Percentiles rank a stretch among this genome's conserved stretches.
Conservation (phyloP, 2,797 vertebrate genomes). For the Microctenopoma stevenorrisi region DNA sequence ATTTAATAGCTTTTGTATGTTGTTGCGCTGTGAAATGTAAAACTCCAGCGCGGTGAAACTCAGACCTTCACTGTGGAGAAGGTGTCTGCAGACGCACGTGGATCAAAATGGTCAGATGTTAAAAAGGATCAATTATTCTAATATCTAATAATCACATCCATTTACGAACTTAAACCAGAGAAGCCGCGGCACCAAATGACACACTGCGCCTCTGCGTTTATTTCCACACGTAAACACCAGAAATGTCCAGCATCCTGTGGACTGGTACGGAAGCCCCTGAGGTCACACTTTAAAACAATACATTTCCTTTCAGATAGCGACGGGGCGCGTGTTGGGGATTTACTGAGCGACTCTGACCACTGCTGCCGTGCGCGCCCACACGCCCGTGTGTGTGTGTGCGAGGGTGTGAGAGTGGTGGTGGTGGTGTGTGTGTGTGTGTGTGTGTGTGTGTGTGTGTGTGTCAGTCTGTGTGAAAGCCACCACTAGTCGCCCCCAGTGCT, state of each 20-base stretch:
- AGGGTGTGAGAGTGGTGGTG: slow-evolving; percentile 20
- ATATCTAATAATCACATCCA: background rate
- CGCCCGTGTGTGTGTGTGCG: slow-evolving; percentile 23
- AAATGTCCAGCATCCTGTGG: slow-evolving; percentile 23
- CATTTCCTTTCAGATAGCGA: background rate
- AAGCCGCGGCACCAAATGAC: background rate
- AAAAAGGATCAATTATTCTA: background rate
- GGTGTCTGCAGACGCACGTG: background rate
- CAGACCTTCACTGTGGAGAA: background rate
- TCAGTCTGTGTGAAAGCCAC: slow-evolving; percentile 91
- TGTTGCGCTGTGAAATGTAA: background rate
- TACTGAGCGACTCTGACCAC: slow-evolving; percentile 63
- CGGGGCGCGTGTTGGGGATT: slow-evolving; percentile 19
- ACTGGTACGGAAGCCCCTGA: slow-evolving; percentile 12
- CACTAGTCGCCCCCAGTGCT: slow-evolving; percentile 99
- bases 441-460: slow-evolving; percentile 47
- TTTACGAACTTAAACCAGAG: no score
- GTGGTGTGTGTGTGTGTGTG: slow-evolving; percentile 22
- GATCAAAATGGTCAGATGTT: background rate
- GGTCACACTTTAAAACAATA: slow-evolving; percentile 12
- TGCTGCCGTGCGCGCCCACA: slow-evolving; percentile 45
- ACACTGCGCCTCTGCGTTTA: background rate
- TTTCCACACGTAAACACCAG: background rate
- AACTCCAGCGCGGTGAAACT: no score
- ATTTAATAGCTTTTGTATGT: background rate